A percentile compares a stretch with the other conserved stretches of the same genome.
Conservation (phyloP, 2,113 vertebrate species). For the Anarrhichthys ocellatus region DNA sequence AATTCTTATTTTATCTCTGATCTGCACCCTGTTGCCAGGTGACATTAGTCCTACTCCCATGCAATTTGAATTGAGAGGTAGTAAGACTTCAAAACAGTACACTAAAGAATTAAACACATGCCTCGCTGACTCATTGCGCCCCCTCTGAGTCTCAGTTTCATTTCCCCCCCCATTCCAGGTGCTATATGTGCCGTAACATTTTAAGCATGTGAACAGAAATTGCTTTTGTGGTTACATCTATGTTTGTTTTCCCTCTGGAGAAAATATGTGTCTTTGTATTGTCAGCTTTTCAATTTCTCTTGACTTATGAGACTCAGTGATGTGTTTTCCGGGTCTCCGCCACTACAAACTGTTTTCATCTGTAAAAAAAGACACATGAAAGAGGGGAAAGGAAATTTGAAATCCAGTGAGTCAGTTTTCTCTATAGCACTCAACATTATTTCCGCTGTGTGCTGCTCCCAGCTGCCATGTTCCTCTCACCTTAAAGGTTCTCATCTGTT, state of each 20-base stretch:
- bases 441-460: background rate
- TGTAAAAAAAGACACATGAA: background rate
- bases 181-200: background rate
- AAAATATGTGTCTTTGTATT: background rate
- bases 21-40: background rate
- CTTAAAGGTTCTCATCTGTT: background rate
- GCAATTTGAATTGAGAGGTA: background rate
- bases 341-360: background rate
- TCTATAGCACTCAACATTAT: background rate
- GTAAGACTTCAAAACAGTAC: background rate
- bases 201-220: background rate
- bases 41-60: background rate
- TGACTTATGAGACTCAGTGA: background rate
- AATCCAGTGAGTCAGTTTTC: slow-evolving; percentile 12
- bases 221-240: background rate
- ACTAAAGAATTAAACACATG: background rate
- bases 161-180: background rate
- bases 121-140: background rate
- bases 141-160: slow-evolving; percentile 14
- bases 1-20: background rate
- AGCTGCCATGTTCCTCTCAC: background rate
- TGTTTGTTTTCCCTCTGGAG: background rate
- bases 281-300: background rate
- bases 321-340: background rate
- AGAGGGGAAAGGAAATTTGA: background rate